These are phyloP conservation scores for Pachymerium ferrugineum DNA, from an alignment of 2,888 invertebrate genomes.

Conservation along the genomic window DNA sequence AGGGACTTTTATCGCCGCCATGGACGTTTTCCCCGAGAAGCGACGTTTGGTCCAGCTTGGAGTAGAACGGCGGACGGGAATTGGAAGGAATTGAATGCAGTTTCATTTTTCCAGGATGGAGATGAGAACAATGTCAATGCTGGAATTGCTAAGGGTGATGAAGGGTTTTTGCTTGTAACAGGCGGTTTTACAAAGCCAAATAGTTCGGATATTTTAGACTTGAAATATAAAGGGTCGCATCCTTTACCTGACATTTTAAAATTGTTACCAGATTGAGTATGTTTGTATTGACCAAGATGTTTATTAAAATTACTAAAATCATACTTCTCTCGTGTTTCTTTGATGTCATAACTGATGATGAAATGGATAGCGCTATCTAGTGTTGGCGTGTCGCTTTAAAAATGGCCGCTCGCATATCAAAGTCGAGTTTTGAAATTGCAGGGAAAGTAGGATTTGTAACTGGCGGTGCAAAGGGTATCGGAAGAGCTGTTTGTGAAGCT, in stretches of 20 bases:
- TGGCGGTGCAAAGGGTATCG: not conserved
- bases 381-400: too few species aligned
- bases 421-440: too few species aligned
- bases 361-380: too few species aligned
- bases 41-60: constrained; percentile 4
- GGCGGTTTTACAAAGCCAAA: not conserved
- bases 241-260: not conserved
- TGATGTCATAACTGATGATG: too few species aligned
- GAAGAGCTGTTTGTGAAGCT: not conserved
- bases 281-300: not conserved
- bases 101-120: not conserved
- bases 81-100: not conserved
- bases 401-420: too few species aligned
- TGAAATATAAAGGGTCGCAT: not conserved
- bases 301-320: too few species aligned
- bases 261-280: not conserved
- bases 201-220: not conserved
- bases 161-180: not conserved
- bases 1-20: not conserved
- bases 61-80: not conserved
- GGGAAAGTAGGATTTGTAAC: not conserved
- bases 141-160: not conserved
- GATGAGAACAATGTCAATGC: not conserved
- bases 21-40: not conserved
- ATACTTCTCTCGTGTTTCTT: too few species aligned